Evolutionary conservation across 2,888 invertebrate species (phyloP).

Genomic region (Erebia aethiops): DNA sequence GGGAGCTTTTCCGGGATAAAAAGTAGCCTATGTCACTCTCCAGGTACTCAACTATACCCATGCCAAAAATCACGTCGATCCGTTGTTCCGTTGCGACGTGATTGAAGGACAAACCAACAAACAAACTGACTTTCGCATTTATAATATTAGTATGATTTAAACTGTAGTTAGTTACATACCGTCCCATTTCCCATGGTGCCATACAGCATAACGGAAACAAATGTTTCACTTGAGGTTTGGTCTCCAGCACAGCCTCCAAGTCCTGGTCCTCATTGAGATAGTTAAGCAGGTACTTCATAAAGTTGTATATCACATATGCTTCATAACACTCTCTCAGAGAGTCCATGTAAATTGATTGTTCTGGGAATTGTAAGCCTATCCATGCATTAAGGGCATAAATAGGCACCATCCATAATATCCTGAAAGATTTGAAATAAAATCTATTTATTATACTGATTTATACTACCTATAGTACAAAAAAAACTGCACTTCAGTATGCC

Average conservation of each 20-base stretch:
- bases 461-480: no score
- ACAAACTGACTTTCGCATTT: no score
- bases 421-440: slow-evolving; percentile 63
- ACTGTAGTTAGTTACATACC: slow-evolving; percentile 66
- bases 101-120: no score
- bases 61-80: no score
- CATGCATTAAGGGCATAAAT: slow-evolving; percentile 97
- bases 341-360: slow-evolving; percentile 95
- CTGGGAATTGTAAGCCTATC: slow-evolving; percentile 94
- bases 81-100: no score
- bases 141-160: no score
- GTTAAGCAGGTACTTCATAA: slow-evolving; percentile 96
- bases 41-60: no score
- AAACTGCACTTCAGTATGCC: no score
- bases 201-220: slow-evolving; percentile 96
- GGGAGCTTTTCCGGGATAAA: no score
- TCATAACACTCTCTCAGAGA: slow-evolving; percentile 97
- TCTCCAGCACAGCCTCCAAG: slow-evolving; percentile 90
- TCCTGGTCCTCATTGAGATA: slow-evolving; percentile 95
- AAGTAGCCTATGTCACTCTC: no score
- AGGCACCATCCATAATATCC: slow-evolving; percentile 98
- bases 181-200: slow-evolving; percentile 96
- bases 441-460: slow-evolving; percentile 3
- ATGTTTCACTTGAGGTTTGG: slow-evolving; percentile 93
- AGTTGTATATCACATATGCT: slow-evolving; percentile 98